Conservation (phyloP, 2,113 vertebrate genomes). For the Addax nasomaculatus region DNA sequence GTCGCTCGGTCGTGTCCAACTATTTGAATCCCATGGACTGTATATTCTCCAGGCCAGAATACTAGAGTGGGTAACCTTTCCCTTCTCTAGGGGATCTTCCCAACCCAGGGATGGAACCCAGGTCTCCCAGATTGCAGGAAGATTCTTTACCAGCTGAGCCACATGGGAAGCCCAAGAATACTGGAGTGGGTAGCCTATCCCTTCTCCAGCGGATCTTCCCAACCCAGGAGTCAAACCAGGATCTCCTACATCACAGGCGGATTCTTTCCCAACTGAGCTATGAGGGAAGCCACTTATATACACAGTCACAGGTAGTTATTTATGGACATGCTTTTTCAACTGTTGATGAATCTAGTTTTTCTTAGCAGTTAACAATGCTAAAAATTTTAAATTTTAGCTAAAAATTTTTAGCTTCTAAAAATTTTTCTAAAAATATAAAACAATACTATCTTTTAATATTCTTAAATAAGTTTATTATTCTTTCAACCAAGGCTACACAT, state of each 20-base stretch:
- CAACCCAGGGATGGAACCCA: not conserved
- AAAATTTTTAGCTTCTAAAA: not conserved
- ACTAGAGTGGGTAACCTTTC: not conserved
- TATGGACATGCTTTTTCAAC: not conserved
- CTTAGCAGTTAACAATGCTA: not conserved
- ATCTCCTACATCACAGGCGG: not conserved
- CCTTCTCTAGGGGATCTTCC: not conserved
- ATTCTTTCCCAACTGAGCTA: not conserved
- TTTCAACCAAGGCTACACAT: not conserved
- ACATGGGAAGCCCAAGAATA: not conserved
- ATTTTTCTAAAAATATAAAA: not conserved
- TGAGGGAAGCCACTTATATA: not conserved
- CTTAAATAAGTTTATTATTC: not conserved
- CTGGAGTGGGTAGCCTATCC: not conserved
- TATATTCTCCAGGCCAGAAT: not conserved
- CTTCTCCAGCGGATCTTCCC: not conserved
- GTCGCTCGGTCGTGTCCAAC: accelerated
- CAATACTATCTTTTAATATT: not conserved
- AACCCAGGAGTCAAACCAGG: not conserved
- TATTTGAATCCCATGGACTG: not conserved
- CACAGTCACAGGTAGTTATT: not conserved
- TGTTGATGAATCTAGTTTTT: not conserved
- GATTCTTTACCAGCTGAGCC: not conserved
- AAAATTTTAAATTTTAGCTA: not conserved
- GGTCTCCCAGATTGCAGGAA: not conserved